Evolutionary conservation across 2,888 invertebrate species (phyloP), one percentile per base, ranked within the genome.

Genomic region (Leptinotarsa juncta): DNA sequence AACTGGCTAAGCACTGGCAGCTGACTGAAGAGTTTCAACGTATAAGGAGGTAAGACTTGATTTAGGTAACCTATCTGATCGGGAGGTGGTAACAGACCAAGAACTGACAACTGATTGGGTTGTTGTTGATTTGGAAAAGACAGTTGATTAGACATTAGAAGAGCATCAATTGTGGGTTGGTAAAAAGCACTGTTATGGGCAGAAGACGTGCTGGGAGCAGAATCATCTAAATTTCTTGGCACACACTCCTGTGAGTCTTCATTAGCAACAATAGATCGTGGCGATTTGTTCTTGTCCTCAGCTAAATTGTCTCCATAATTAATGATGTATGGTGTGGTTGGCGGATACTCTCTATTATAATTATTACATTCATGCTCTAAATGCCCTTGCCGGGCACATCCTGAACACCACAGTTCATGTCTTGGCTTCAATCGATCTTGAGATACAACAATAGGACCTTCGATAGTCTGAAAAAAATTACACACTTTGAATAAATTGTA

Each of bases 331-430:
- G 85, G 83, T 42, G 82, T 77, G 18, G 78, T 71, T 20, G 83
- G 75, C n/a, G 84, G 82, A 77, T 85, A 85, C 49, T 79, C 76
- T 48, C 84, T 80, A 42, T 80, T 77, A 57, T 79, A 80, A 72
- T 79, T 32, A 10, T 32, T 72, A 74, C 86, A 86, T 67, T 80
- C 81, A 50, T 83, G 81, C 75, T 86, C 86, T 16, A 85, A 79
- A 78, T 90, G 90, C 0, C 90, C 90, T 20, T 82, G 83, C 70
- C 79, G 83, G 1, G 87, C 86, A 79, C 90, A 90, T 70, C 88
- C 89, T 70, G 88, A 89, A 77, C 90, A 90, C 82, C 85, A 86
- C 3, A 87, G 80, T 48, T 85, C 76, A 65, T 83, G 79, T 4
- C 81, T 69, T 0, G 87, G 83, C 80, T 88, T 89, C 81, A 88